Base-by-base conservation (phyloP, 1,140 invertebrate genomes). In the Macrobrachium nipponense region DNA sequence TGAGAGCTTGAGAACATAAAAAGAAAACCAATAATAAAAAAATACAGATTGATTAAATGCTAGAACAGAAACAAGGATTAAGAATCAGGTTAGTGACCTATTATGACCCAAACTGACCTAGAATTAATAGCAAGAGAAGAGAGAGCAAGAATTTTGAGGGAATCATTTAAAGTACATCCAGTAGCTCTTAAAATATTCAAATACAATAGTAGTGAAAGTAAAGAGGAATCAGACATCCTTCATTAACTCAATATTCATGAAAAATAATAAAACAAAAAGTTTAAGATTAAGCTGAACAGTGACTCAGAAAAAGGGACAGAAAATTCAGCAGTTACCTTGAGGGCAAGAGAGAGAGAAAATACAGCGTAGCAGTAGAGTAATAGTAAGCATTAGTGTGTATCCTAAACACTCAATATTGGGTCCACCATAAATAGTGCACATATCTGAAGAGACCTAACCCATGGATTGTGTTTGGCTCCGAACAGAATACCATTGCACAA, bases 81-180 rank as follows among this genome's bases (percentile, higher is more conserved):
- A 79, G 43, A 86, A 59, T 36, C 72, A 59, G 77, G 84, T 86
- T 86, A 86, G 84, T 86, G 78, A 78, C 84, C 84, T 80, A 86
- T 77, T 77, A 86, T 86, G 84, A 86, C 84, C 84, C 68, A 86
- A 86, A 80, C 66, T 80, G 84, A 86, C 84, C 84, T 86, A 86
- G 77, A 66, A 86, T 86, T 86, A 86, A 80, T 80, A 64, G 44
- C 51, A 66, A 80, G 82, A 80, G 68, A 80, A 80, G 75, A 79
- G 64, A 85, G 84, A 86, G 83, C 83, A 80, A 78, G 77, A 80
- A 73, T 75, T 86, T 62, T 78, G 80, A 78, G 84, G 84, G 84
- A 77, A 68, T 77, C 80, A 86, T 80, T 73, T 70, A 80, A 78
- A 86, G 84, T 77, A n/a, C n/a, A 73, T 80, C 84, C 84, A 86